A percentile compares a stretch with the other conserved stretches of the same genome.
Evolutionary conservation across 1,140 invertebrate species (phyloP).

Genomic region (Drosophila grimshawi): DNA sequence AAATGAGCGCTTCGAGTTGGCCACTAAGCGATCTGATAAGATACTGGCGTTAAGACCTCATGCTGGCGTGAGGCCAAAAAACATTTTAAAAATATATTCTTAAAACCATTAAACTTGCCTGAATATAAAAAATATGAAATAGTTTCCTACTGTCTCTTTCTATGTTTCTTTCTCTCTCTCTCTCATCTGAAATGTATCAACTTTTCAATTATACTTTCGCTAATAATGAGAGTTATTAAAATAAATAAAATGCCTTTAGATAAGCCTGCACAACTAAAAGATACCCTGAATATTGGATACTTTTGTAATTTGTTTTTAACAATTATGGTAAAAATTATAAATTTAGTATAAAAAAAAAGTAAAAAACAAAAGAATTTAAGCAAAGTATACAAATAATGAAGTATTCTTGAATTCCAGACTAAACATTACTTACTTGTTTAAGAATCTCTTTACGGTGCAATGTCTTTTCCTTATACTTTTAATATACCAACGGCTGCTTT

Average conservation of each 20-base stretch:
- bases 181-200: neutral
- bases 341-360: too few species aligned
- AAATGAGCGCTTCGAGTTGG: constrained; percentile 2
- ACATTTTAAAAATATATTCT: neutral
- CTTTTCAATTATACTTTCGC: neutral
- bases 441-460: too few species aligned
- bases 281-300: neutral
- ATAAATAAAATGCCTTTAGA: neutral
- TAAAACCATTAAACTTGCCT: neutral
- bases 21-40: neutral
- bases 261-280: neutral
- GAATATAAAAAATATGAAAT: neutral
- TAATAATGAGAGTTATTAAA: constrained; percentile 2
- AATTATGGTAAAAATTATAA: too few species aligned
- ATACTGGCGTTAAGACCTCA: constrained; percentile 1
- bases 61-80: neutral
- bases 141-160: neutral
- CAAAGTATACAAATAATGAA: too few species aligned
- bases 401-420: too few species aligned
- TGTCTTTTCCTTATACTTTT: too few species aligned
- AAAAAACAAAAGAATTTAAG: too few species aligned
- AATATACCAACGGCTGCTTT: neutral
- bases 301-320: too few species aligned
- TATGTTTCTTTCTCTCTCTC: neutral
- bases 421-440: too few species aligned